A percentile compares a stretch with the other conserved stretches of the same genome.
phyloP scores from a whole-genome alignment of 1,140 invertebrate species.

The Zaprionus davidi region DNA sequence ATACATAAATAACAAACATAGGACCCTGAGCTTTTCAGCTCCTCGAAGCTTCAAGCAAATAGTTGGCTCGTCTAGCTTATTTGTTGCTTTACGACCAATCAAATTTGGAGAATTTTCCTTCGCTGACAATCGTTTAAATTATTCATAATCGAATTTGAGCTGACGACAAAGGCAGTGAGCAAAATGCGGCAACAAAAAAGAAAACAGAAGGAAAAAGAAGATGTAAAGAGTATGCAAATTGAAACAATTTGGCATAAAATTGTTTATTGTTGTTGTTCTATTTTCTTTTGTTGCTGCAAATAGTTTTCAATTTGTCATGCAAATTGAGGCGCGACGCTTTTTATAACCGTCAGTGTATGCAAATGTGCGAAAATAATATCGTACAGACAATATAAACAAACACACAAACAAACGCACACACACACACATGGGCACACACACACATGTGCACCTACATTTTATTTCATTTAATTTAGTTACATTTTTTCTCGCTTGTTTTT shows the following conservation, averaged over 20 bases:
- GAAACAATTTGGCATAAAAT: neutral
- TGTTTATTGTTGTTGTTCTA: neutral
- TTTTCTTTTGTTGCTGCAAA: conserved; percentile 1
- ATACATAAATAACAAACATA: too few relatives aligned
- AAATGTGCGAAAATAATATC: conserved; percentile 32
- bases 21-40: neutral
- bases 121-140: neutral
- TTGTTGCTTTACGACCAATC: neutral
- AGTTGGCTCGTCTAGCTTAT: neutral
- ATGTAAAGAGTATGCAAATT: conserved; percentile 2
- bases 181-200: neutral
- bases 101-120: neutral
- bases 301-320: conserved; percentile 36
- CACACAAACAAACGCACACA: conserved; percentile 1
- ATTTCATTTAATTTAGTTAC: conserved; percentile 77
- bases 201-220: neutral
- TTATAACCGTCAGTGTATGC: conserved; percentile 41
- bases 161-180: neutral
- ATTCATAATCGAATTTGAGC: neutral
- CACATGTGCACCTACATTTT: conserved; percentile 53
- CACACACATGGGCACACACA: conserved; percentile 7
- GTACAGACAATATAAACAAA: conserved; percentile 22
- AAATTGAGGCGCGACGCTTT: conserved; percentile 32
- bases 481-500: conserved; percentile 44
- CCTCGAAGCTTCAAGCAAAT: neutral